A percentile compares a stretch with the other conserved stretches of the same genome.
Conservation (phyloP, 2,888 invertebrate species). For the Pilophorus perplexus region DNA sequence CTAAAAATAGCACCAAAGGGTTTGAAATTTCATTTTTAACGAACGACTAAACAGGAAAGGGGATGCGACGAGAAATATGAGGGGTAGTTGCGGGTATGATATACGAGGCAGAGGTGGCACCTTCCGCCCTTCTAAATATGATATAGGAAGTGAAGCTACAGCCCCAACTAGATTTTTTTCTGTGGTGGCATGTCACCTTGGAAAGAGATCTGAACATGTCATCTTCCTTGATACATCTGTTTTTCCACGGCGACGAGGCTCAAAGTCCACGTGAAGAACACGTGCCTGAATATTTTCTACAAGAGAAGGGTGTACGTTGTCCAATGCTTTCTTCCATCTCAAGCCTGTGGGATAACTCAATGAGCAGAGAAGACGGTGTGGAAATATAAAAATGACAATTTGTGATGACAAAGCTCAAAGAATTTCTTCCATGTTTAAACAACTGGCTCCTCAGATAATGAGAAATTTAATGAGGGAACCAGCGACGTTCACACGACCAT, state of each 20-base stretch:
- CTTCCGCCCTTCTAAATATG: constrained; percentile 25
- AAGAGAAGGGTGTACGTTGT: no score
- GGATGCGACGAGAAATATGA: constrained; percentile 26
- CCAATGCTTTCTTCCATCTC: no score
- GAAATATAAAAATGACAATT: no score
- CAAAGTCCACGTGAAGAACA: not conserved
- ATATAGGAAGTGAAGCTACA: constrained; percentile 17
- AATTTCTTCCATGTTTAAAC: no score
- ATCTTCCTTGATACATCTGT: constrained; percentile 7
- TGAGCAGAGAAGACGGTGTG: no score
- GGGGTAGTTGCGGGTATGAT: constrained; percentile 26
- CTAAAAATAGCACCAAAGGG: constrained; percentile 22
- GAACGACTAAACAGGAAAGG: constrained; percentile 30
- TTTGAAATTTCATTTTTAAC: constrained; percentile 38
- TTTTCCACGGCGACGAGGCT: no score
- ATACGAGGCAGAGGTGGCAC: constrained; percentile 31
- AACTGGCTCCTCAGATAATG: no score
- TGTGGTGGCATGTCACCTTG: constrained; percentile 1
- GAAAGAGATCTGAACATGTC: constrained; percentile 1
- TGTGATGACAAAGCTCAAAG: no score
- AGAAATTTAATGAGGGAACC: no score
- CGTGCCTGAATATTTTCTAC: no score
- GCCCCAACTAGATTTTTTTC: not conserved
- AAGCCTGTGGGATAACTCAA: no score
- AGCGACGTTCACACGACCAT: no score